These are phyloP conservation scores for Macrophya annulata DNA, from an alignment of 2,888 invertebrate species.

Conservation along the genomic window DNA sequence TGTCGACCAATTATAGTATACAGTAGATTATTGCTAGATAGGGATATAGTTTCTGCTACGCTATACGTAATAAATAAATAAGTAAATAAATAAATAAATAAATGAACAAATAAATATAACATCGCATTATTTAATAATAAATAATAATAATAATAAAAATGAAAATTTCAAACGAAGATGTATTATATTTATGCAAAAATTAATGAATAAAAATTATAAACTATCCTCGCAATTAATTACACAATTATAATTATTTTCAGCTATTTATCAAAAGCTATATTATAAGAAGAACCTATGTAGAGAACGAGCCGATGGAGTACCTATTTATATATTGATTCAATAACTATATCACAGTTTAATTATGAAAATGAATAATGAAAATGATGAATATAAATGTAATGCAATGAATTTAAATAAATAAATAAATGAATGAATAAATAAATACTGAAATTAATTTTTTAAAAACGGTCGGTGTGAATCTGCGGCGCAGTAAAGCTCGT, in stretches of 20 bases:
- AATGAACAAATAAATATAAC: no score
- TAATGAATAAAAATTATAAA: background rate
- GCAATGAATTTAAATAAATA: no score
- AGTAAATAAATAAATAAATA: background rate
- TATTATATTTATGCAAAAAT: constrained; percentile 30
- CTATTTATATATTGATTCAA: no score
- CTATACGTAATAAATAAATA: background rate
- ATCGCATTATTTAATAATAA: background rate
- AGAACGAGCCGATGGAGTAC: no score
- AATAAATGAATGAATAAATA: no score
- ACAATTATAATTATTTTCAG: background rate
- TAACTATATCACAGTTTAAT: background rate
- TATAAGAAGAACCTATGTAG: no score
- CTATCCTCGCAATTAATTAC: background rate
- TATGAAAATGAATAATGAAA: no score
- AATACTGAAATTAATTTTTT: background rate
- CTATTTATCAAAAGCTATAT: background rate
- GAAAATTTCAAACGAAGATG: background rate
- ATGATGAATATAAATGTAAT: no score
- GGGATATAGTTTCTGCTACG: background rate
- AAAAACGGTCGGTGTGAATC: background rate
- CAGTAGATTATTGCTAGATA: background rate
- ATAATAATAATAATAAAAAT: background rate
- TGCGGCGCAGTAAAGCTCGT: no score
- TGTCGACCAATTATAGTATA: background rate